Conservation (phyloP, 2,888 invertebrate genomes). For the Coremacera marginata region DNA sequence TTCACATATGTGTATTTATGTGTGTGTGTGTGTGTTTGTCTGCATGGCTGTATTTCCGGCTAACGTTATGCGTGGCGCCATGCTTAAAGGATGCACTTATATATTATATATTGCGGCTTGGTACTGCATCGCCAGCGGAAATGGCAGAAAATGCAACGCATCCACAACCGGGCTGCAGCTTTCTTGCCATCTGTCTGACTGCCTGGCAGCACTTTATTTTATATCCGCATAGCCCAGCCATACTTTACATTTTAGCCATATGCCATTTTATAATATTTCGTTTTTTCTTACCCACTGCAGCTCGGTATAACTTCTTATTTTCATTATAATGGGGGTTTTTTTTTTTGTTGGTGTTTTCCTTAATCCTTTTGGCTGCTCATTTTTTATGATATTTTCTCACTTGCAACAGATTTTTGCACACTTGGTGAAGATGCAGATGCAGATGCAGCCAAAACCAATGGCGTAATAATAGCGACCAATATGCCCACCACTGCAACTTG, state of each 20-base stretch:
- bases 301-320: not conserved
- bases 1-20: not conserved
- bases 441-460: not conserved
- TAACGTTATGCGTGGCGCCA: not conserved
- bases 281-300: too few relatives aligned
- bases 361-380: not conserved
- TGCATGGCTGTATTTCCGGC: not conserved
- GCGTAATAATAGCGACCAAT: constrained; percentile 9
- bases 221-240: too few relatives aligned
- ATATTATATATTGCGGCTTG: too few relatives aligned
- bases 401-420: not conserved
- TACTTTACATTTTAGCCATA: too few relatives aligned
- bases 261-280: too few relatives aligned
- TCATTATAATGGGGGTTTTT: not conserved
- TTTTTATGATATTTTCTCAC: not conserved
- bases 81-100: not conserved
- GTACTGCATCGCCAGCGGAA: not conserved
- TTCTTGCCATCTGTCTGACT: too few relatives aligned
- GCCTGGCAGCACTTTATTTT: too few relatives aligned
- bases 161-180: not conserved
- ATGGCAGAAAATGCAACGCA: not conserved
- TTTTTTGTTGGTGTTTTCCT: not conserved
- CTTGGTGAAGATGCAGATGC: not conserved
- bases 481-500: not conserved
- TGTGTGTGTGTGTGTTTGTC: not conserved